Percentiles rank a stretch among this genome's conserved stretches.
Conservation (phyloP, 2,797 vertebrate species). For the Gymnodraco acuticeps region DNA sequence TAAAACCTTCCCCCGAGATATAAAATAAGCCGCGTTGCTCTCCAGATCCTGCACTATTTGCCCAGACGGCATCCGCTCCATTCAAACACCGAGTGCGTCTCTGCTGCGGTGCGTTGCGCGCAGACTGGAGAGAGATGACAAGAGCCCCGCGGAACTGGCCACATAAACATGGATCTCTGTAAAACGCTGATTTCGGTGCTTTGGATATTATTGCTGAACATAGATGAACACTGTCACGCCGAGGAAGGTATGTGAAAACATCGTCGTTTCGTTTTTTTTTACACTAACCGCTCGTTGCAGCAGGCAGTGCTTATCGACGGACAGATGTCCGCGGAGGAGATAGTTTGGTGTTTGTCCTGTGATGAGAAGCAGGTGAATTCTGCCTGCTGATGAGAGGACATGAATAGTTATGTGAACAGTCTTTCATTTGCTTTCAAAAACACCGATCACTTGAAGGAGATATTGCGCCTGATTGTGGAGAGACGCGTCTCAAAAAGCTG, state of each 20-base stretch:
- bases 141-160: slow-evolving; percentile 80
- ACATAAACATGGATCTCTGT: slow-evolving; percentile 84
- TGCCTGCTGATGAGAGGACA: rapidly evolving
- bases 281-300: slow-evolving; percentile 24
- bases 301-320: slow-evolving; percentile 8
- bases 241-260: slow-evolving; percentile 82
- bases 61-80: slow-evolving; percentile 64
- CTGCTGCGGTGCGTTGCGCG: slow-evolving; percentile 75
- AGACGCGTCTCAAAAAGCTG: slow-evolving; percentile 16
- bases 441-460: not conserved
- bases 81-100: slow-evolving; percentile 51
- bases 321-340: slow-evolving; percentile 35
- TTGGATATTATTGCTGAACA: slow-evolving; percentile 84
- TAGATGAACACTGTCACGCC: slow-evolving; percentile 56
- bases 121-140: slow-evolving; percentile 83
- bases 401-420: not conserved
- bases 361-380: slow-evolving; percentile 31
- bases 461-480: not conserved
- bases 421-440: not conserved
- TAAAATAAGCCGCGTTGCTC: slow-evolving; percentile 71
- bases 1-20: slow-evolving; percentile 79
- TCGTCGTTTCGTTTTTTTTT: slow-evolving; percentile 5
- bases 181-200: slow-evolving; percentile 76
- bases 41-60: slow-evolving; percentile 57
- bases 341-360: slow-evolving; percentile 42